These are phyloP conservation scores for Xestoiulus laeticollis DNA, from an alignment of 2,888 invertebrate species.

Conservation along the genomic window DNA sequence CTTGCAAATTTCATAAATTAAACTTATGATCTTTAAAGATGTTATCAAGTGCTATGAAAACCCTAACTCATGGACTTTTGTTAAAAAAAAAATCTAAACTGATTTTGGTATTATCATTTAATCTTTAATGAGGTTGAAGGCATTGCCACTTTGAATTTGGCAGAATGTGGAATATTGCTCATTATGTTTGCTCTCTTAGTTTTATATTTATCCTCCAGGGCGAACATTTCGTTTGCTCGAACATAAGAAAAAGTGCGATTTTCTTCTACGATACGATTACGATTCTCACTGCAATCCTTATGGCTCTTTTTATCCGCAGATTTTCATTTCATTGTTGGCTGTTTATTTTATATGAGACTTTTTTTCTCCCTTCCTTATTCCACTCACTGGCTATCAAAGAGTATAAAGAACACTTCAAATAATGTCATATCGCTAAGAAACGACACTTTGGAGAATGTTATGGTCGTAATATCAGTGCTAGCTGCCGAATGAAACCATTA, in stretches of 20 bases:
- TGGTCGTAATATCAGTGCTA: conserved; percentile 6
- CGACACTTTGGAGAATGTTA: conserved; percentile 34
- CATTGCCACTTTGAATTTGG: neutral
- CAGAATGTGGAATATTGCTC: conserved; percentile 8
- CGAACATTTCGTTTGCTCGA: neutral
- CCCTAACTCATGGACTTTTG: neutral
- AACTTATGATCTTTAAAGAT: neutral
- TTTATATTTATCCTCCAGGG: neutral
- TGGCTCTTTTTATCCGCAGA: neutral
- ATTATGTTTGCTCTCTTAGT: neutral
- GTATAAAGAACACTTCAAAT: neutral
- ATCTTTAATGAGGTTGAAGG: neutral
- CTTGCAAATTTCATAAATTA: neutral
- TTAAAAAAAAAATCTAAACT: too few relatives aligned
- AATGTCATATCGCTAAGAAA: conserved; percentile 34
- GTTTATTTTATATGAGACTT: neutral
- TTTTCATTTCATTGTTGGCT: conserved; percentile 23
- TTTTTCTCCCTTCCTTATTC: neutral
- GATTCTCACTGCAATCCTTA: conserved; percentile 23
- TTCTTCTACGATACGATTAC: neutral
- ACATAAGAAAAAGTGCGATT: neutral
- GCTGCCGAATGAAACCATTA: conserved; percentile 10
- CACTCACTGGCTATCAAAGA: neutral
- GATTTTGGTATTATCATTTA: neutral
- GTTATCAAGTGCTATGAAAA: neutral